Conservation (phyloP, 2,797 vertebrate species). For the Cossypha heuglini region DNA sequence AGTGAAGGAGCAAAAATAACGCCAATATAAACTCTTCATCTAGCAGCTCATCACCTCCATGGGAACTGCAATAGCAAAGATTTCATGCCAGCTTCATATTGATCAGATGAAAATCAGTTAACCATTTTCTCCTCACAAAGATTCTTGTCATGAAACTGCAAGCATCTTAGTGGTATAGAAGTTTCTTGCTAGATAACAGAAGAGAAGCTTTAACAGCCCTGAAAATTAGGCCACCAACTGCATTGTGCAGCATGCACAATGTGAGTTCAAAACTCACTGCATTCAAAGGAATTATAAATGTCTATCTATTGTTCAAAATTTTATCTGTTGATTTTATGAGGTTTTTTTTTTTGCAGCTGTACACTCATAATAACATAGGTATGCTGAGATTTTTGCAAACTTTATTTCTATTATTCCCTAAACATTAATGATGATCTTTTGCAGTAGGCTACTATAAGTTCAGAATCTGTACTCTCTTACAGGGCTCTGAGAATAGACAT, state of each 20-base stretch:
- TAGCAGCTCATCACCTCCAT: neutral
- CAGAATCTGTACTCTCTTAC: neutral
- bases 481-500: neutral
- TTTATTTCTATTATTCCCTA: neutral
- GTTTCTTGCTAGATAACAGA: neutral
- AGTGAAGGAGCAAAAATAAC: slow-evolving; percentile 17
- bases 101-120: slow-evolving; percentile 28
- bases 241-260: neutral
- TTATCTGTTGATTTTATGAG: neutral
- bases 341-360: rapidly evolving
- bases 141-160: neutral
- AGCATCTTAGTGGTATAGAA: neutral
- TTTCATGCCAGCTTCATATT: neutral
- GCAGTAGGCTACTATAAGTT: neutral
- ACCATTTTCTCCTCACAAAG: neutral
- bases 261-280: neutral
- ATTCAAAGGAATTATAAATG: neutral
- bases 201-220: neutral
- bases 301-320: neutral
- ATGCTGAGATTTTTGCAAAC: neutral
- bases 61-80: neutral
- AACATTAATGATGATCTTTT: neutral
- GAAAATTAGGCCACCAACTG: neutral
- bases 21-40: neutral
- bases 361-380: neutral